Conservation (phyloP, 2,113 vertebrate species). For the Nannobrachium achirus region DNA sequence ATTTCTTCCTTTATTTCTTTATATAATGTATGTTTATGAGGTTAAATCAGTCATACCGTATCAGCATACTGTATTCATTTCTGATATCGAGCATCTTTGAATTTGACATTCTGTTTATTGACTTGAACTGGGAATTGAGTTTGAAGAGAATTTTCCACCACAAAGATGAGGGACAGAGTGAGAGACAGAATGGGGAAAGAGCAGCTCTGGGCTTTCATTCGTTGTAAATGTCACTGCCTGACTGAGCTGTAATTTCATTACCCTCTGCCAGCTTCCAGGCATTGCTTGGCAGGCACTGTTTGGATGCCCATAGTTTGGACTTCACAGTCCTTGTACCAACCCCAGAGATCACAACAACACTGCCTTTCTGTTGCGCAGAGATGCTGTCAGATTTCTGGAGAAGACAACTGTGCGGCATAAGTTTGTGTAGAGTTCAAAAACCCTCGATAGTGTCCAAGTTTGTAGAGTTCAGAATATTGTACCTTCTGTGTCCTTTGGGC, state of each 20-base stretch:
- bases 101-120: no score
- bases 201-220: constrained; percentile 10
- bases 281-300: constrained; percentile 53
- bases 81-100: no score
- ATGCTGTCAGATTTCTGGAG: neutral
- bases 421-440: neutral
- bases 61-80: no score
- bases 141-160: neutral
- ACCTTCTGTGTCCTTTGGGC: neutral
- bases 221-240: constrained; percentile 54
- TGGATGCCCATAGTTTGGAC: constrained; percentile 44
- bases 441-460: neutral
- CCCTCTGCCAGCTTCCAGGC: constrained; percentile 57
- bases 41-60: no score
- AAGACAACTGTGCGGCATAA: constrained; percentile 8
- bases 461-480: neutral
- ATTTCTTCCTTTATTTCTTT: no score
- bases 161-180: neutral
- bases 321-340: constrained; percentile 17
- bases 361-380: constrained; percentile 22
- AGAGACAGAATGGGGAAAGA: neutral
- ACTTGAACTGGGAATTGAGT: neutral
- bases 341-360: constrained; percentile 19
- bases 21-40: no score
- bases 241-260: constrained; percentile 58